A percentile compares a stretch with the other conserved stretches of the same genome.
Evolutionary conservation across 2,797 vertebrate genomes (phyloP).

Genomic region (Ctenopoma multispine): DNA sequence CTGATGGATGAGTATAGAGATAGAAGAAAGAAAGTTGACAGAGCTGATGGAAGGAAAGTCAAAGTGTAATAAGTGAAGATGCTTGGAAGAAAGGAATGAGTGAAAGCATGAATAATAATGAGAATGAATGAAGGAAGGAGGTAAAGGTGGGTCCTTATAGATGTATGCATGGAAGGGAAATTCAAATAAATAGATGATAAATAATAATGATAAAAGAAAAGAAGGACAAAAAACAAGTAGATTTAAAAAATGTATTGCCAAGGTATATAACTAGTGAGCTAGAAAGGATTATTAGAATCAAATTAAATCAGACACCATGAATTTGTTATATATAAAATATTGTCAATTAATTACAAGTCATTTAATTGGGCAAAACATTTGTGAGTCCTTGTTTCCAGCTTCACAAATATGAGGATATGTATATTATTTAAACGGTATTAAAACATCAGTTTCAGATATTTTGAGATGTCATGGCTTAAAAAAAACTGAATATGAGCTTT

Average conservation of each 20-base stretch:
- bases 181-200: neutral
- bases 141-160: neutral
- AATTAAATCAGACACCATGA: neutral
- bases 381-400: neutral
- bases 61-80: neutral
- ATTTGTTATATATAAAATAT: neutral
- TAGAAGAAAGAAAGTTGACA: too few species aligned
- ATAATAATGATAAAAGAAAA: neutral
- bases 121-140: neutral
- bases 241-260: neutral
- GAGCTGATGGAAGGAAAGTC: neutral
- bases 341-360: neutral
- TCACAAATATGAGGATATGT: neutral
- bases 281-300: neutral
- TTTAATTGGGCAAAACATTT: neutral
- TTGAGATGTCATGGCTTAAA: neutral
- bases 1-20: neutral
- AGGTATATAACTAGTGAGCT: neutral
- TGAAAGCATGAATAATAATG: neutral
- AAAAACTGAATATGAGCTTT: neutral
- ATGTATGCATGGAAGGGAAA: neutral
- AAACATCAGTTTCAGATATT: neutral
- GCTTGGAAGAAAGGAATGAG: neutral
- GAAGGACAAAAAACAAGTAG: rapidly evolving
- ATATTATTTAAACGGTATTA: neutral